Percentiles rank a stretch among this genome's conserved stretches.
phyloP scores from a whole-genome alignment of 2,113 vertebrate genomes.

The Brienomyrus brachyistius region DNA sequence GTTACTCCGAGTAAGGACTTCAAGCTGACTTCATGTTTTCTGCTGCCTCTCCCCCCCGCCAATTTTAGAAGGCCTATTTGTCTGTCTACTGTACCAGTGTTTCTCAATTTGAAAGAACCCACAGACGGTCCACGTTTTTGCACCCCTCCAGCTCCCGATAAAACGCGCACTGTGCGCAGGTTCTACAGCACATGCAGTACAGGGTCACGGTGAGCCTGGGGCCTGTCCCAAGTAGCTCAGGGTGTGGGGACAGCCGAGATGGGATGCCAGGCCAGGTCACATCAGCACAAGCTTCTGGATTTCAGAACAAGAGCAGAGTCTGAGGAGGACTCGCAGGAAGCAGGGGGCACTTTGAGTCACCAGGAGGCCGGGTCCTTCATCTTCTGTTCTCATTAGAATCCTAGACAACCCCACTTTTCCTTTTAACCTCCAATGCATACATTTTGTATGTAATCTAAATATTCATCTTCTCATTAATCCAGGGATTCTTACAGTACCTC shows the following conservation, averaged over 20 bases:
- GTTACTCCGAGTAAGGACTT: neutral
- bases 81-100: neutral
- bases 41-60: neutral
- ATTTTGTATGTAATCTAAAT: neutral
- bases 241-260: neutral
- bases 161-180: neutral
- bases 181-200: neutral
- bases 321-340: neutral
- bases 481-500: neutral
- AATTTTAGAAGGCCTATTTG: neutral
- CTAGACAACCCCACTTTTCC: neutral
- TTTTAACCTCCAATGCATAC: neutral
- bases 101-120: neutral
- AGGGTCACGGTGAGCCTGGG: neutral
- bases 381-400: neutral
- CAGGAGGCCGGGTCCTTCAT: neutral
- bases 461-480: neutral
- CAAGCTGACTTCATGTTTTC: neutral
- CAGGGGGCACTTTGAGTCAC: neutral
- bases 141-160: neutral
- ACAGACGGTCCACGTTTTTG: neutral
- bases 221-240: neutral
- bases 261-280: neutral
- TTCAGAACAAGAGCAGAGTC: neutral
- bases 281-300: neutral